Evolutionary conservation across 1,140 invertebrate species (phyloP), one percentile per base, ranked within the genome.

Genomic region (Leptinotarsa undecemlineata): DNA sequence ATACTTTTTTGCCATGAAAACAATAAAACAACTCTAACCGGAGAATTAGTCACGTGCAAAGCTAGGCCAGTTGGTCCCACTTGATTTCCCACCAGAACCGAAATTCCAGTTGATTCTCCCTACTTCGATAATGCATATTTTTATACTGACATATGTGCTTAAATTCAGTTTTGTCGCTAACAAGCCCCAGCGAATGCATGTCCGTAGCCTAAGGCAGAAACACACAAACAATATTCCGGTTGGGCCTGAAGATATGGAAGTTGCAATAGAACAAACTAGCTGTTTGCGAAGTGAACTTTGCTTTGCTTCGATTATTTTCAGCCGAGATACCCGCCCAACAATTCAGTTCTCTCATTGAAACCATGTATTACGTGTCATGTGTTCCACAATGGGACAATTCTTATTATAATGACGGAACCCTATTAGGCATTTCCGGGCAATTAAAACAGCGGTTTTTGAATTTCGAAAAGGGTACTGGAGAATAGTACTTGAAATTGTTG

Each of bases 291-390:
- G 20, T 21, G 62, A 64, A 64, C 13, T 47, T n/a, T 19, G 66
- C 19, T 47, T 47, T 42, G 66, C 66, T 48, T 47, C 23, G n/a
- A 11, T 42, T 68, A 14, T 68, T 68, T 47, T 17, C n/a, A 66
- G 21, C 17, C 11, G 14, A 1, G 3, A 15, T 21, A 66, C 21
- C 42, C 69, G 69, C 69, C 51, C 69, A 4, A 61, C n/a, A 71
- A 23, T 71, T 60, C 48, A 60, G 26, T 71, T 71, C 3, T 17
- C 51, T 71, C 57, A 62, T 57, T 71, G 26, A 71, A 61, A 71
- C 57, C 69, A 60, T 17, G 33, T 23, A 71, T 61, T 61, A 71
- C 26, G 26, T 61, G 69, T 71, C 57, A 71, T 61, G 69, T 71
- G 69, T 71, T 57, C 51, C 23, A 4, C 23, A 15, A 64, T 23